Conservation (phyloP, 2,888 invertebrate species). For the Nomada fucata region DNA sequence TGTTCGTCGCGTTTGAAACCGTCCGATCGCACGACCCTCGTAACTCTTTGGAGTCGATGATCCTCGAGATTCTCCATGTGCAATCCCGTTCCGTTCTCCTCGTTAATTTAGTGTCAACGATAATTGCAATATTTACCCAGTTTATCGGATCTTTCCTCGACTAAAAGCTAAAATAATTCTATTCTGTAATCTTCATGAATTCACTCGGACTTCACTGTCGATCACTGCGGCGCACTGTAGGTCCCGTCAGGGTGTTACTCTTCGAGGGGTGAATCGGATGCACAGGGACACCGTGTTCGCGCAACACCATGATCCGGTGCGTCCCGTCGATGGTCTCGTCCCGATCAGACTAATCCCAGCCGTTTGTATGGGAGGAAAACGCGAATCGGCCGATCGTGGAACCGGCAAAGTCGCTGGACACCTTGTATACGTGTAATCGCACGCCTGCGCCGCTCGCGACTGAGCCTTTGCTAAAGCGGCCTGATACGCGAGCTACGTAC, state of each 20-base stretch:
- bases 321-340: neutral
- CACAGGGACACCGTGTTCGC: neutral
- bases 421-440: slow-evolving; percentile 54
- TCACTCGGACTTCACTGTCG: slow-evolving; percentile 11
- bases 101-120: too few species aligned
- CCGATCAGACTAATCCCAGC: neutral
- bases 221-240: neutral
- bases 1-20: too few species aligned
- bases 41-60: neutral
- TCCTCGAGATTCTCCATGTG: slow-evolving; percentile 1
- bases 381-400: slow-evolving; percentile 7
- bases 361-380: neutral
- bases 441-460: slow-evolving; percentile 74
- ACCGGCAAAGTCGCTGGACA: slow-evolving; percentile 25
- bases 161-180: too few species aligned
- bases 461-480: slow-evolving; percentile 72
- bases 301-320: neutral
- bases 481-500: slow-evolving; percentile 75
- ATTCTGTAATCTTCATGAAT: too few species aligned
- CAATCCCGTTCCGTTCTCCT: too few species aligned
- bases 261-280: neutral
- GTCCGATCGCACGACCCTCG: neutral
- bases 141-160: too few species aligned
- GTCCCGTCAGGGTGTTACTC: too few species aligned
- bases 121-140: too few species aligned